Percentiles rank a stretch among this genome's conserved stretches.
Evolutionary conservation across 2,888 invertebrate genomes (phyloP).

Genomic region (Pheosia gnoma): DNA sequence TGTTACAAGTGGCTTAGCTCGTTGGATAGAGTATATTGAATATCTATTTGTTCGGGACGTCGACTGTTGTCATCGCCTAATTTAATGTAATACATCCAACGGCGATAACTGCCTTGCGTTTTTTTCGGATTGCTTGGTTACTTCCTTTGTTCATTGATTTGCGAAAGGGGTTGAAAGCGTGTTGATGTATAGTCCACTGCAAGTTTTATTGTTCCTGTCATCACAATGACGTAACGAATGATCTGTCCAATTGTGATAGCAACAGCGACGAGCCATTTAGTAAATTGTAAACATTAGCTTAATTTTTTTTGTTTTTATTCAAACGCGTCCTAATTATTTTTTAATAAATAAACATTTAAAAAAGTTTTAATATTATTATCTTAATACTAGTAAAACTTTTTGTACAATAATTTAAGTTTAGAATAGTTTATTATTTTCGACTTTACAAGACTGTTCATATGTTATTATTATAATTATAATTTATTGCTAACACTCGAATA

Average conservation of each 20-base stretch:
- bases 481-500: constrained; percentile 71
- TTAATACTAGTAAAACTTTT: constrained; percentile 55
- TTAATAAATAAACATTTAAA: constrained; percentile 50
- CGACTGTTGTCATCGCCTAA: neutral
- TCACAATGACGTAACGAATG: constrained; percentile 36
- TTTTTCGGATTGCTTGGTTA: constrained; percentile 63
- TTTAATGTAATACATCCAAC: neutral
- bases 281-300: constrained; percentile 47
- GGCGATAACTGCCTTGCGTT: constrained; percentile 52
- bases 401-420: constrained; percentile 59
- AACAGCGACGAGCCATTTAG: constrained; percentile 43
- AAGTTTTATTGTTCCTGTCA: constrained; percentile 42
- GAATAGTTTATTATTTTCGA: constrained; percentile 59
- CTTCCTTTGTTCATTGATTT: constrained; percentile 75
- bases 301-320: constrained; percentile 50
- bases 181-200: constrained; percentile 38
- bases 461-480: constrained; percentile 61
- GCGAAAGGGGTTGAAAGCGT: constrained; percentile 52
- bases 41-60: neutral
- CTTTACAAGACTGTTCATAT: constrained; percentile 78
- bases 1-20: neutral
- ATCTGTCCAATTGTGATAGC: constrained; percentile 41
- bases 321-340: constrained; percentile 62
- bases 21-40: neutral
- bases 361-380: constrained; percentile 42